Conservation (phyloP, 2,888 invertebrate genomes). For the Drosophila kuntzei region DNA sequence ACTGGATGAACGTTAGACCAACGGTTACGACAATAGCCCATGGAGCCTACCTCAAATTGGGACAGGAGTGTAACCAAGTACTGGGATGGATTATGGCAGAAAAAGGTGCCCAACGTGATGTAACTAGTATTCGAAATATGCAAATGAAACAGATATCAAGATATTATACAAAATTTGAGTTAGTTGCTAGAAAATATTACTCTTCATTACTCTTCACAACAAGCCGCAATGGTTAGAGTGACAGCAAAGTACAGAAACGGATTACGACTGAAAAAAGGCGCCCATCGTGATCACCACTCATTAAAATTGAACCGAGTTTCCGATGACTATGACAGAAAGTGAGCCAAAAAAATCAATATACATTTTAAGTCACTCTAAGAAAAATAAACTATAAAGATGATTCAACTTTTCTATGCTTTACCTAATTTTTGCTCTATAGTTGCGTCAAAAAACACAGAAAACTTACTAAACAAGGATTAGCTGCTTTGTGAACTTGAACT, state of each 20-base stretch:
- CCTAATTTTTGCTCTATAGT: neutral
- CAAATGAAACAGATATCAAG: too few relatives aligned
- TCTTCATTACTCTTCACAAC: too few relatives aligned
- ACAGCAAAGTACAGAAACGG: too few relatives aligned
- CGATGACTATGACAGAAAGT: too few relatives aligned
- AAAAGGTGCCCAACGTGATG: neutral
- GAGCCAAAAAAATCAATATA: neutral
- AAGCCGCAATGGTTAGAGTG: too few relatives aligned
- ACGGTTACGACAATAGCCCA: constrained; percentile 28
- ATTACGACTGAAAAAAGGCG: too few relatives aligned
- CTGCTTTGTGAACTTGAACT: constrained; percentile 24
- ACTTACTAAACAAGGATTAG: constrained; percentile 28
- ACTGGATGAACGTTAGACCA: constrained; percentile 18
- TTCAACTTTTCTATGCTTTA: neutral
- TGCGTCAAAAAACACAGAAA: constrained; percentile 6
- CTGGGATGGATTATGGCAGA: constrained; percentile 20
- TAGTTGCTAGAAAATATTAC: too few relatives aligned
- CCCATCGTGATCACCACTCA: too few relatives aligned
- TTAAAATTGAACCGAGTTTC: too few relatives aligned
- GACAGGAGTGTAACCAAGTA: constrained; percentile 1
- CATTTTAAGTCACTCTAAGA: neutral
- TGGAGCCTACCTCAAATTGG: constrained; percentile 31
- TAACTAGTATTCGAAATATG: neutral
- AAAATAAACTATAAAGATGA: neutral
- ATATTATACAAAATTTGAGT: too few relatives aligned